phyloP scores from a whole-genome alignment of 2,888 invertebrate genomes.

The Invenusta paracnida region DNA sequence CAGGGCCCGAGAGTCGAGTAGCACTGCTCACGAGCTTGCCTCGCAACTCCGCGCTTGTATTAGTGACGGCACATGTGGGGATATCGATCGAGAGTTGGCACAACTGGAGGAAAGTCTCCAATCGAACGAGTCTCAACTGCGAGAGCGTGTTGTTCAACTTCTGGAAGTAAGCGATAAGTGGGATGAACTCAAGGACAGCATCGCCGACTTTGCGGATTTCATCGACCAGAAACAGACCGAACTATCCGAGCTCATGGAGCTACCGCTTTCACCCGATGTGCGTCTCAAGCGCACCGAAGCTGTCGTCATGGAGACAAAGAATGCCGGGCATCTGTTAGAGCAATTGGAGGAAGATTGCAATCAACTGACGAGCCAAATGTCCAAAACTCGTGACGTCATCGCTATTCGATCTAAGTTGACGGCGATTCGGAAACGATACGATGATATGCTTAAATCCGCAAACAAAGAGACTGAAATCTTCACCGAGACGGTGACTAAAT shows the following conservation, averaged over 20 bases:
- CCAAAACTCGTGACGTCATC: not conserved
- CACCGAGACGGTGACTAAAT: not conserved
- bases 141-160: not conserved
- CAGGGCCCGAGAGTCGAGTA: not conserved
- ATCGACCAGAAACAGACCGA: not conserved
- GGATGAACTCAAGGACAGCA: conserved; percentile 19
- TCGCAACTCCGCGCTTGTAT: not conserved
- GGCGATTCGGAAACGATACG: not conserved
- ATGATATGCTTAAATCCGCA: not conserved
- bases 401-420: not conserved
- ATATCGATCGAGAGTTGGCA: not conserved
- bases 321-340: not conserved
- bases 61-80: not conserved
- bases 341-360: not conserved
- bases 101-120: not conserved
- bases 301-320: not conserved
- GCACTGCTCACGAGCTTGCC: not conserved
- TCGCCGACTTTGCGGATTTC: conserved; percentile 4
- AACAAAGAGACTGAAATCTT: not conserved
- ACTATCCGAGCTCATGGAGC: not conserved
- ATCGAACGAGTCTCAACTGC: not conserved
- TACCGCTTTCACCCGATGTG: not conserved
- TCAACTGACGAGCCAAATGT: not conserved
- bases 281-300: not conserved
- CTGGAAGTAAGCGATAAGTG: not conserved